Base-by-base conservation (phyloP, 1,140 invertebrate species). In the Calycopis cecrops region DNA sequence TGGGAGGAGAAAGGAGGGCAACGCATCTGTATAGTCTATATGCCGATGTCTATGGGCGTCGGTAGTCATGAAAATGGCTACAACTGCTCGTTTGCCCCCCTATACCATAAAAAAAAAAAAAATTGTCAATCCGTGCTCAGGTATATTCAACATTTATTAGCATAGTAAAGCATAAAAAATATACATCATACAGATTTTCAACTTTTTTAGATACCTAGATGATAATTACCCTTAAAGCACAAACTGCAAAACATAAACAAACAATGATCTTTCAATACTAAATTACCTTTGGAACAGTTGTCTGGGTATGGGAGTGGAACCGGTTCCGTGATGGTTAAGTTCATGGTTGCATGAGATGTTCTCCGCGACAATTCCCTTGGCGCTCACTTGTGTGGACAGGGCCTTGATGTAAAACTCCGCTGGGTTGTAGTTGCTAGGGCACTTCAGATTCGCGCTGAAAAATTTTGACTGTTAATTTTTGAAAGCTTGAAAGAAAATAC, bases 381-480 rank as follows among this genome's bases (percentile, higher is more conserved):
- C n/a, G n/a, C n/a, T 2, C 21, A 28, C 34, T 9, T 50, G 48
- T 54, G 55, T 55, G 0, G 71, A 81, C 0, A 87, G 68, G 0
- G 70, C 73, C 52, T 69, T 68, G 14, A 95, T 91, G 61, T 92
- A 91, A 69, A 92, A 93, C 73, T 95, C 94, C 0, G 93, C 93
- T 35, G 91, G 90, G 73, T 94, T 95, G 71, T 90, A 95, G 16
- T 90, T 90, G 3, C 85, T 62, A 0, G 93, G 92, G 69, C 92
- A 93, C 28, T 52, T 55, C 6, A 85, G 70, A 38, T 79, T 76
- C 53, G 82, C 59, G 35, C 87, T 88, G 58, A 40, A 71, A 72
- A 67, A 34, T 16, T 11, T 2, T 6, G 6, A 42, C 18, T 14
- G n/a, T 12, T 40, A 4, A 11, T 40, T 3, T 40, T 16, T 17